Conservation (phyloP, 2,888 invertebrate species). For the Drosophila subsilvestris region DNA sequence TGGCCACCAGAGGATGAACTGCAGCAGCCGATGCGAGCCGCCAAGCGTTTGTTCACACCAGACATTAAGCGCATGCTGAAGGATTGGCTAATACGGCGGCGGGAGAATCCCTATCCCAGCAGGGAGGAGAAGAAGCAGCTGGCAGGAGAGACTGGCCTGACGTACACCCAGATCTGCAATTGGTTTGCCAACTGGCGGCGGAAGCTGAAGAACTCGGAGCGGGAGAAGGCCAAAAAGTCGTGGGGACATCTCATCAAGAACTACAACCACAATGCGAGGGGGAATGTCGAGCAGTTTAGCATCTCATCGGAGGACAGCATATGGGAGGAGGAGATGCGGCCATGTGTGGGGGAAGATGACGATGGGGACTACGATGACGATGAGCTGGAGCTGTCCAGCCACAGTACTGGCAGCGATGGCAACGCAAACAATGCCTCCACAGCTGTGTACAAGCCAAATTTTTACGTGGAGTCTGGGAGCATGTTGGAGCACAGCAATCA, state of each 20-base stretch:
- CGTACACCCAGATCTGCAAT: constrained; percentile 91
- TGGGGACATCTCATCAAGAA: constrained; percentile 89
- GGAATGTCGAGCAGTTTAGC: constrained; percentile 92
- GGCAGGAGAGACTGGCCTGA: constrained; percentile 90
- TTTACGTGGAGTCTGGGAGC: constrained; percentile 55
- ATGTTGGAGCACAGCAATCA: constrained; percentile 17
- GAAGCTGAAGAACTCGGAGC: constrained; percentile 90
- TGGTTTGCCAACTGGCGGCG: constrained; percentile 94
- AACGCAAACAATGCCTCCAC: constrained; percentile 56
- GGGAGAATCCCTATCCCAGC: constrained; percentile 92
- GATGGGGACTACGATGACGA: constrained; percentile 52
- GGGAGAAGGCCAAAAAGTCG: constrained; percentile 88
- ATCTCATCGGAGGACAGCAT: constrained; percentile 92
- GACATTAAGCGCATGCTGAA: constrained; percentile 91
- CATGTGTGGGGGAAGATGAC: constrained; percentile 69
- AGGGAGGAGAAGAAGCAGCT: constrained; percentile 90
- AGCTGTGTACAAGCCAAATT: constrained; percentile 60
- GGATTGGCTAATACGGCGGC: constrained; percentile 90
- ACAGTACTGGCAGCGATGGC: constrained; percentile 67
- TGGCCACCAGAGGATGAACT: constrained; percentile 84
- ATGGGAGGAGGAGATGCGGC: constrained; percentile 87
- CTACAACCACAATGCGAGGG: constrained; percentile 90
- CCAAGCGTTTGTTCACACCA: constrained; percentile 90
- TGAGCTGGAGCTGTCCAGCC: constrained; percentile 63
- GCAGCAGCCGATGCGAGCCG: constrained; percentile 86